Evolutionary conservation across 2,888 invertebrate species (phyloP).

Genomic region (Zaprionus obscuricornis): DNA sequence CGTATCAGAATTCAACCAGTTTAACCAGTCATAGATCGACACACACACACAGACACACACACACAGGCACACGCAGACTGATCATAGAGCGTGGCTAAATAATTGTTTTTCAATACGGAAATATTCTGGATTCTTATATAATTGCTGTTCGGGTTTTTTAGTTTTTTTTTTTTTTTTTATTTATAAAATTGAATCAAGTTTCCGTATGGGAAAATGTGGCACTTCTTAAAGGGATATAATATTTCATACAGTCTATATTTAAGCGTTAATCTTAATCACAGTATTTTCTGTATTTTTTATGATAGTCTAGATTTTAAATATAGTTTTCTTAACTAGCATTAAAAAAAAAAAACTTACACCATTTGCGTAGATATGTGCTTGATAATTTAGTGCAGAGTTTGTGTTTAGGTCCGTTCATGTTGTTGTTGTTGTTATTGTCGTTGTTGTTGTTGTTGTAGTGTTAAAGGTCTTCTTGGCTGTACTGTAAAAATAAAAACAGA

Average conservation of each 20-base stretch:
- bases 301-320: background rate
- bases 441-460: conserved; percentile 35
- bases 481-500: background rate
- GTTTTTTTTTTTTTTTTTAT: no score
- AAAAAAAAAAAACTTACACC: conserved; percentile 91
- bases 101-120: conserved; percentile 40
- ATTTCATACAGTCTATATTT: no score
- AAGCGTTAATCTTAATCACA: no score
- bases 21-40: conserved; percentile 70
- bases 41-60: no score
- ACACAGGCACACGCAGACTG: no score
- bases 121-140: conserved; percentile 18
- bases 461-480: background rate
- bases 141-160: background rate
- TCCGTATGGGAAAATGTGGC: no score
- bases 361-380: conserved; percentile 92
- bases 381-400: conserved; percentile 92
- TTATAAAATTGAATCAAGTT: no score
- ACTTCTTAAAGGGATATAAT: no score
- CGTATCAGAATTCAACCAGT: no score
- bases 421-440: conserved; percentile 36
- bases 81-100: conserved; percentile 10
- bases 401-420: conserved; percentile 90
- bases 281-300: no score
- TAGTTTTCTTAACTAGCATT: background rate